phyloP scores from a whole-genome alignment of 2,888 invertebrate genomes.

The Drosophila barbarae region DNA sequence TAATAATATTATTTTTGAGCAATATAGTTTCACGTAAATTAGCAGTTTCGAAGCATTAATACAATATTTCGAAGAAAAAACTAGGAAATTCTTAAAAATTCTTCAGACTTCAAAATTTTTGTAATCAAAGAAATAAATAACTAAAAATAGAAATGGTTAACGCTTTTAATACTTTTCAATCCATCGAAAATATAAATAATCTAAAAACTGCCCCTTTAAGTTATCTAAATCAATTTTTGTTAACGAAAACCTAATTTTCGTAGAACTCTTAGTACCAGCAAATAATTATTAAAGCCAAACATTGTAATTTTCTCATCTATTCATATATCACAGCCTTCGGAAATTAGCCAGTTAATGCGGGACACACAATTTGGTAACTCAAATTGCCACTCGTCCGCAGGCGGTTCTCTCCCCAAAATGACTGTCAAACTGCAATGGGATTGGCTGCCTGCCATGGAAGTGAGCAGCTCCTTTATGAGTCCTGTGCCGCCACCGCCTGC shows the following conservation, averaged over 20 bases:
- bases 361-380: conserved; percentile 8
- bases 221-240: background rate
- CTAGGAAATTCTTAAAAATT: background rate
- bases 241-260: background rate
- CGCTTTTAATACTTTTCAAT: background rate
- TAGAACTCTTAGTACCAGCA: background rate
- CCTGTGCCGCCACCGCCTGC: conserved; percentile 13
- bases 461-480: conserved; percentile 15
- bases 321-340: background rate
- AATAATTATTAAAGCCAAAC: background rate
- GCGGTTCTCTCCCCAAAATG: conserved; percentile 3
- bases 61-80: background rate
- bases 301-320: background rate
- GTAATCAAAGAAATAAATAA: no score
- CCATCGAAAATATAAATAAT: background rate
- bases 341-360: conserved; percentile 26
- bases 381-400: conserved; percentile 9
- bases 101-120: background rate
- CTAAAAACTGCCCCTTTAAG: background rate
- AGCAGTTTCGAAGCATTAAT: background rate
- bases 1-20: no score
- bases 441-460: conserved; percentile 21
- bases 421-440: conserved; percentile 26
- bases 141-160: no score
- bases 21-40: background rate